phyloP scores from a whole-genome alignment of 2,113 vertebrate species.

The Eira barbara region DNA sequence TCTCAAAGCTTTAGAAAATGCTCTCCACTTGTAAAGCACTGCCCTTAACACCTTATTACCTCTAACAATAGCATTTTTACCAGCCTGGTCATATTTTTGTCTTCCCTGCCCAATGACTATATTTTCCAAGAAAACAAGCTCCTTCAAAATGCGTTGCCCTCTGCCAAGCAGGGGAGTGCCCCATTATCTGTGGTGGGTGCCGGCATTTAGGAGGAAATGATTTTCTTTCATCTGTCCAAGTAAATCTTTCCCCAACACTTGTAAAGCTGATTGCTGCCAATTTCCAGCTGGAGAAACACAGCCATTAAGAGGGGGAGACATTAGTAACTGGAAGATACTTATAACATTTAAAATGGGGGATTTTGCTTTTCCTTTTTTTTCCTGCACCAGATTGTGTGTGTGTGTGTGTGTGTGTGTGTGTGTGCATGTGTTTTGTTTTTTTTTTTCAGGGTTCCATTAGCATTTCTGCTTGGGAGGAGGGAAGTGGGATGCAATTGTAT shows the following conservation, averaged over 20 bases:
- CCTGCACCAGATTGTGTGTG: constrained; percentile 14
- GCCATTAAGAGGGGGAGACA: constrained; percentile 69
- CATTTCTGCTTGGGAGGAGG: constrained; percentile 17
- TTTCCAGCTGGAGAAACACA: constrained; percentile 72
- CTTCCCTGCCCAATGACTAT: constrained; percentile 37
- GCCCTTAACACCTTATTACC: constrained; percentile 46
- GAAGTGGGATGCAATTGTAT: not conserved
- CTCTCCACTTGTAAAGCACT: constrained; percentile 11
- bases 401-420: no score
- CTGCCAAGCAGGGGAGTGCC: constrained; percentile 8
- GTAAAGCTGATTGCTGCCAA: constrained; percentile 81
- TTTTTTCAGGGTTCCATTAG: not conserved
- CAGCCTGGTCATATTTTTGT: constrained; percentile 42
- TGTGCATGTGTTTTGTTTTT: no score
- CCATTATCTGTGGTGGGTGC: constrained; percentile 65
- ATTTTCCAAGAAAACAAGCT: constrained; percentile 64
- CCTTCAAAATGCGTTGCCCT: not conserved
- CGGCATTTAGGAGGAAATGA: constrained; percentile 70
- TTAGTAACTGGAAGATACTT: constrained; percentile 72
- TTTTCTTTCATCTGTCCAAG: constrained; percentile 79
- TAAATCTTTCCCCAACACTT: constrained; percentile 79
- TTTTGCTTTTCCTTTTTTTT: not conserved
- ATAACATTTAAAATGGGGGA: constrained; percentile 65
- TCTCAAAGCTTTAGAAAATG: not conserved
- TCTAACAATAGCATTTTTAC: constrained; percentile 62